Base-by-base conservation (phyloP, 2,113 vertebrate genomes). In the Pimephales promelas region DNA sequence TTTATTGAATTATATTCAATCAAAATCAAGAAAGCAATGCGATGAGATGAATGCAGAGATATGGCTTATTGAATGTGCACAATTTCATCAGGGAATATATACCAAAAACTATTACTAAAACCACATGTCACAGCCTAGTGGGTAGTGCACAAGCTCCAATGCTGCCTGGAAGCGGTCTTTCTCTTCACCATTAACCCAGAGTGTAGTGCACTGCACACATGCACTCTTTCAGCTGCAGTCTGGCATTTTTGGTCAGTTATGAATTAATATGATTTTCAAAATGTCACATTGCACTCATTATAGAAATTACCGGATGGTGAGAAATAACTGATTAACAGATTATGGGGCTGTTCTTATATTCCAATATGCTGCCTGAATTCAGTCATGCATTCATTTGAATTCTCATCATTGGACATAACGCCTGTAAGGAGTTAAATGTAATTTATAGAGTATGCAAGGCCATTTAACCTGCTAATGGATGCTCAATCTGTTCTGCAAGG, bases 211-310 rank as follows among this genome's bases (percentile, higher is more conserved):
- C 43, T 47, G 40, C 61, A 59, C 43, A 45, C 47, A 86, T 43
- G 28, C 64, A 36, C 34, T 54, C 74, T 85, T 75, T 77, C 75
- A 28, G 54, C 47, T 20, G 20, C 36, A 82, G 77, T 74, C 83
- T 85, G 40, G 40, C 40, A 43, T 73, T 49, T 78, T 82, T 87
- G 72, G 83, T 84, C 62, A 79, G n/a, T 14, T 1, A 64, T 43
- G 85, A 85, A 88, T 86, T 86, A 83, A 88, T 83, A 87, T 82
- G 68, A 85, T 87, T 86, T 87, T 81, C 54, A 79, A 87, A 87
- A 88, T 84, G 78, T 84, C 82, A 87, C 86, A 56, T 47, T 82
- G 81, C 73, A 84, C 83, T 83, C 78, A 87, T 88, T 82, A 88
- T n/a, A 28, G 20, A 82, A 85, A 87, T 87, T 87, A 81, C 78